Evolutionary conservation across 2,888 invertebrate genomes (phyloP).

Genomic region (Charanyca ferruginea): DNA sequence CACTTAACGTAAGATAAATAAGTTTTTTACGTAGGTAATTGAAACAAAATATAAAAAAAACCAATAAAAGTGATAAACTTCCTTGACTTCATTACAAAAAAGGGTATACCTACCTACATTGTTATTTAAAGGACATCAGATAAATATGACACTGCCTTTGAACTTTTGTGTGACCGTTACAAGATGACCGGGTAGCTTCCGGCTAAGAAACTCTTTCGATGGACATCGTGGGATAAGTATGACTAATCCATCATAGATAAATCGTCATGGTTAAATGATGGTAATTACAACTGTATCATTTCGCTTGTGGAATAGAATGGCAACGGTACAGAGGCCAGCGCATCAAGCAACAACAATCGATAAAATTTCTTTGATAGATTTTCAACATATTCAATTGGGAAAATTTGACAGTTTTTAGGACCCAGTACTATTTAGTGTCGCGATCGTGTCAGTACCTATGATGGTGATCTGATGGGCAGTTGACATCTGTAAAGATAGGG

Average conservation of each 20-base stretch:
- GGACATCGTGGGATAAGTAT: constrained; percentile 9
- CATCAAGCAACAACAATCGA: no score
- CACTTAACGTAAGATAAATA: neutral
- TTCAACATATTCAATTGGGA: no score
- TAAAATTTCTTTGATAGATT: no score
- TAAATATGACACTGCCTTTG: constrained; percentile 23
- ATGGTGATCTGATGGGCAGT: no score
- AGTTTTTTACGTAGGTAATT: neutral
- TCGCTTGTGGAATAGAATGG: neutral
- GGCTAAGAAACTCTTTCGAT: constrained; percentile 10
- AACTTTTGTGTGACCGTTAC: constrained; percentile 17
- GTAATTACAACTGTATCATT: neutral
- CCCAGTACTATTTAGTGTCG: no score
- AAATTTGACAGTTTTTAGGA: no score
- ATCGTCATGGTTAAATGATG: neutral
- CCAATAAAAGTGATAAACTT: neutral
- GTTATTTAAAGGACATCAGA: constrained; percentile 12
- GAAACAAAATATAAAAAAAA: neutral
- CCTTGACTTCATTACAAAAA: neutral
- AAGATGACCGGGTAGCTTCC: constrained; percentile 13
- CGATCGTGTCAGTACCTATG: no score
- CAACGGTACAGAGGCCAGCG: no score
- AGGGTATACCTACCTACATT: neutral
- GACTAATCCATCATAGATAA: constrained; percentile 1
- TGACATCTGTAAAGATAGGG: no score